Conservation (phyloP, 2,797 vertebrate genomes). For the Neopelma chrysocephalum region DNA sequence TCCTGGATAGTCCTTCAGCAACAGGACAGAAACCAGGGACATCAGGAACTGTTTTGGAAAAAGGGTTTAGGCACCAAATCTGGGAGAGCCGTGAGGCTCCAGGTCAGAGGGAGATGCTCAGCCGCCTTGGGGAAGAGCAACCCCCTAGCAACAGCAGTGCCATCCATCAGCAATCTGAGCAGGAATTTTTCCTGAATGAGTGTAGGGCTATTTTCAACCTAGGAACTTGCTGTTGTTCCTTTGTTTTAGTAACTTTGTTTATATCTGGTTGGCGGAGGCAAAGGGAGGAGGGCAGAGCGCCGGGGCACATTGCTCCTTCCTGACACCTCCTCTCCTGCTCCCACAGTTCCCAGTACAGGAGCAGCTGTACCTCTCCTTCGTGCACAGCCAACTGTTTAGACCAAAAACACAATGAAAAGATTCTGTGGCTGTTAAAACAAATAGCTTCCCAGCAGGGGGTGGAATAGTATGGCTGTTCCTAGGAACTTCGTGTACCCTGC, state of each 20-base stretch:
- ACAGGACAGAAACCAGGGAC: background rate
- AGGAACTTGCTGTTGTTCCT: constrained; percentile 57
- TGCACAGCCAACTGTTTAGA: constrained; percentile 11
- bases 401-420: constrained; percentile 35
- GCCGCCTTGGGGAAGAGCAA: background rate
- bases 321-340: constrained; percentile 12
- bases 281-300: background rate
- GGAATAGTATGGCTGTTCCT: constrained; percentile 5
- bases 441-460: constrained; percentile 35
- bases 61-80: background rate
- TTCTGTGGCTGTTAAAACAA: constrained; percentile 51
- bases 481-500: constrained; percentile 38
- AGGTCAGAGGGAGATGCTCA: background rate
- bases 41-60: background rate
- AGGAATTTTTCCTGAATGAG: constrained; percentile 56
- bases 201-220: constrained; percentile 37
- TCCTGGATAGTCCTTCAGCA: background rate
- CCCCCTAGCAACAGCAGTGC: background rate
- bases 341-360: background rate
- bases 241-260: constrained; percentile 69
- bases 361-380: background rate
- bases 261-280: background rate
- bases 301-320: background rate
- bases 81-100: accelerated
- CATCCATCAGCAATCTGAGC: background rate